phyloP scores from a whole-genome alignment of 2,113 vertebrate species.

The Pituophis catenifer region DNA sequence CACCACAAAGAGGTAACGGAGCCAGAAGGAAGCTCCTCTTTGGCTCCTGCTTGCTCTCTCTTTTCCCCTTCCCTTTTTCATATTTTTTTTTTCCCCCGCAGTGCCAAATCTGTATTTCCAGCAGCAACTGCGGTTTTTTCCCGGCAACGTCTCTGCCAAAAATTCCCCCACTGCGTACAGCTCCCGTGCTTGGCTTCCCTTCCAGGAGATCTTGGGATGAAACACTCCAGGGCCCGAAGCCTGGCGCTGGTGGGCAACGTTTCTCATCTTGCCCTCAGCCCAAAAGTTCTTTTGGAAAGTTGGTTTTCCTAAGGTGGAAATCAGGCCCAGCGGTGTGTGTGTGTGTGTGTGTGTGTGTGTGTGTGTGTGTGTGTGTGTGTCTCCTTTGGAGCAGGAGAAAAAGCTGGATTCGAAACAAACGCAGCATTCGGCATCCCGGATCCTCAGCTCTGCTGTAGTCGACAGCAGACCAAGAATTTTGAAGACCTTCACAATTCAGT shows the following conservation, averaged over 20 bases:
- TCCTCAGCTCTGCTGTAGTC: background rate
- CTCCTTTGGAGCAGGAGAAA: background rate
- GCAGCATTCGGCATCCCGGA: background rate
- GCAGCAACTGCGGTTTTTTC: background rate
- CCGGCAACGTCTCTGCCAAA: background rate
- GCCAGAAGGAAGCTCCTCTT: background rate
- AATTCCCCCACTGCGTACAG: background rate
- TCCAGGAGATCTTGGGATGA: background rate
- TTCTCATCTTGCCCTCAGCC: background rate
- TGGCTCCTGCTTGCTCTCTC: background rate
- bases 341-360: background rate
- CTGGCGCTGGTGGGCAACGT: background rate
- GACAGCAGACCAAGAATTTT: background rate
- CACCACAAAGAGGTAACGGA: background rate
- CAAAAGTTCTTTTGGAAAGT: background rate
- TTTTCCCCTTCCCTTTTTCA: background rate
- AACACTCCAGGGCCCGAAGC: background rate
- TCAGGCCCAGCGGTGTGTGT: background rate
- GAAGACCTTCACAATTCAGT: background rate
- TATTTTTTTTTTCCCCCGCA: background rate
- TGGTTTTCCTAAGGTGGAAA: slow-evolving; percentile 17
- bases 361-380: background rate
- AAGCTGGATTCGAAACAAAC: slow-evolving; percentile 8
- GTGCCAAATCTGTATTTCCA: background rate
- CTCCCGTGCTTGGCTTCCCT: background rate